Evolutionary conservation across 2,888 invertebrate genomes (phyloP), one percentile per base, ranked within the genome.

Genomic region (Dicyrtomina minuta): DNA sequence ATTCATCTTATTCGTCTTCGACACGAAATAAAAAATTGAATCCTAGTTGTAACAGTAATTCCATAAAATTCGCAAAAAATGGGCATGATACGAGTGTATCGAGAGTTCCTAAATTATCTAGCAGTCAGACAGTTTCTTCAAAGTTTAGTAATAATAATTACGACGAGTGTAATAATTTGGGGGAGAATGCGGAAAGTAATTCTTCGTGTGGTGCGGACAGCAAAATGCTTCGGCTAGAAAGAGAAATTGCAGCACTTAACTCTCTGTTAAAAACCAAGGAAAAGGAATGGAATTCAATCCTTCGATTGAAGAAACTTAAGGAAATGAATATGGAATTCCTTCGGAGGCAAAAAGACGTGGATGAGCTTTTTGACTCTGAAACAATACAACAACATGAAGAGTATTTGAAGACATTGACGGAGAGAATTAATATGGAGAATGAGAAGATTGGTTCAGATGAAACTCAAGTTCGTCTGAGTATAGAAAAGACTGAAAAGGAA

Each of bases 231-330:
- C 56, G 26, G 43, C 60, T 76, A 15, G 72, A 75, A 61, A 77
- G 79, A 64, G 80, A 81, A 72, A 77, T 91, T 71, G 85, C 89
- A 79, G 88, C 89, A 0, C 82, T 93, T 71, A 85, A 89, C 74
- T 90, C 89, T 78, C 83, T 92, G 62, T 89, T 92, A 0, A 87
- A 87, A 78, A 88, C 89, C 79, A 93, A 93, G 81, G 93, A 93
- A 83, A 86, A 88, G 78, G 93, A 93, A 81, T 91, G 92, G 90
- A 92, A 93, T 81, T 89, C 90, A 71, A 88, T 93, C 66, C 81
- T 93, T 15, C 89, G 91, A 79, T 83, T 92, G 75, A 90, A 90
- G 80, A 92, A 92, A 81, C 86, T 92, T 3, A 93, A 93, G 83
- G 91, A 93, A 80, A 92, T 93, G 80, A 87, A 92, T 24, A 83